phyloP scores from a whole-genome alignment of 2,797 vertebrate genomes.

The Squalus acanthias region DNA sequence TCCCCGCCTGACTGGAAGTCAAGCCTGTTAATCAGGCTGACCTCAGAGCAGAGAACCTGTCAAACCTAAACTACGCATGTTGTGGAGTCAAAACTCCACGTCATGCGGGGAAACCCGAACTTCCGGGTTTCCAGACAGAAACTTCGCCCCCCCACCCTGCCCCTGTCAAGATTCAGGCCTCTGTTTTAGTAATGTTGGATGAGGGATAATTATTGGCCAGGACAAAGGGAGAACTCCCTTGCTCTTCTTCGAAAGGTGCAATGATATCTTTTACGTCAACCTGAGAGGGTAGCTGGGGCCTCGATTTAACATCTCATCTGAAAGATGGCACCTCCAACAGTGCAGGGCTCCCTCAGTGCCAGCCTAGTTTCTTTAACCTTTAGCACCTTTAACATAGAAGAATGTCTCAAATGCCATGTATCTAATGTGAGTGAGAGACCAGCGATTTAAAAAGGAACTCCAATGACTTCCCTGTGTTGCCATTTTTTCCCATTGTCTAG shows the following conservation, averaged over 20 bases:
- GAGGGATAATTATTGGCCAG: not conserved
- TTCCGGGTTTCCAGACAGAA: not conserved
- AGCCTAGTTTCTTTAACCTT: not conserved
- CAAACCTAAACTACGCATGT: not conserved
- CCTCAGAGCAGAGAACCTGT: not conserved
- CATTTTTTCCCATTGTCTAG: constrained; percentile 38
- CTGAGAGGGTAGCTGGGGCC: not conserved
- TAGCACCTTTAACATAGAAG: not conserved
- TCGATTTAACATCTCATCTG: not conserved
- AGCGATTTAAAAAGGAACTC: not conserved
- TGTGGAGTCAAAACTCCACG: not conserved
- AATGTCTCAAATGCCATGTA: not conserved
- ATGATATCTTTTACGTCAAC: not conserved
- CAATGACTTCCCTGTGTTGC: not conserved
- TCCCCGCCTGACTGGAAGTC: not conserved
- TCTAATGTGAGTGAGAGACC: not conserved
- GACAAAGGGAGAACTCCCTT: not conserved
- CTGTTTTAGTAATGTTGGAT: not conserved
- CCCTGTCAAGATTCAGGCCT: not conserved
- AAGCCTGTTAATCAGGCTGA: not conserved
- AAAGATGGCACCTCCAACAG: not conserved
- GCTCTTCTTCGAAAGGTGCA: not conserved
- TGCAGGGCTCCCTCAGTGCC: not conserved
- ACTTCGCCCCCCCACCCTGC: not conserved
- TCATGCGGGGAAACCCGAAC: not conserved